Base-by-base conservation (phyloP, 2,113 vertebrate species). In the Ageneiosus marmoratus region DNA sequence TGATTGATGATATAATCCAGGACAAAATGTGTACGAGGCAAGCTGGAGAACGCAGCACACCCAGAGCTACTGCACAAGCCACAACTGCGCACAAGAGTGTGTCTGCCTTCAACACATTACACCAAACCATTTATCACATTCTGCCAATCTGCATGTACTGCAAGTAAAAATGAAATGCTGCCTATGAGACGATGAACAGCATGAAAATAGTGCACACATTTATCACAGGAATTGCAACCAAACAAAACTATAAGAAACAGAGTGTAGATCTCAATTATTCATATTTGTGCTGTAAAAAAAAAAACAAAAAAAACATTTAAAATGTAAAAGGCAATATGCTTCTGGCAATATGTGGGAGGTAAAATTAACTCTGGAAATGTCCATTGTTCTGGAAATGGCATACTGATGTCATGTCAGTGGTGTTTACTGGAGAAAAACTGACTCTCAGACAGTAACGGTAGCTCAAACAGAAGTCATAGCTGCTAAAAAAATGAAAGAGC, bases 81-180 rank as follows among this genome's bases (percentile, higher is more conserved):
- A 53, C 34, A 77, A 77, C 51, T 77, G 11, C 55, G 44, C 55
- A 77, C 55, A 27, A 46, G 53, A 46, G 50, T 13, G 10, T 77
- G 34, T 76, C 73, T 77, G 76, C 13, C 60, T 37, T 77, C 76
- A 60, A 60, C 34, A 58, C 55, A 77, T 44, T 60, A 9, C 37
- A n/a, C 53, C 34, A 16, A 46, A 77, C 34, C 76, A 77, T 77
- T 60, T 27, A 46, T 77, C 76, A 77, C 55, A 27, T 77, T 77
- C 55, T 77, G 76, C 76, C 76, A 27, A 60, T 77, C 53, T 77
- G 76, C 76, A 60, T 77, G 55, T 46, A 77, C 37, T 2, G 34
- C 55, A 27, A 77, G 76, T 4, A 60, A 77, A 60, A 77, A 77
- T 60, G 76, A 77, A 77, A 60, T 7, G 13, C 15, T 44, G 37